A percentile compares a stretch with the other conserved stretches of the same genome.
phyloP scores from a whole-genome alignment of 2,113 vertebrate species.

The Centropus bengalensis region DNA sequence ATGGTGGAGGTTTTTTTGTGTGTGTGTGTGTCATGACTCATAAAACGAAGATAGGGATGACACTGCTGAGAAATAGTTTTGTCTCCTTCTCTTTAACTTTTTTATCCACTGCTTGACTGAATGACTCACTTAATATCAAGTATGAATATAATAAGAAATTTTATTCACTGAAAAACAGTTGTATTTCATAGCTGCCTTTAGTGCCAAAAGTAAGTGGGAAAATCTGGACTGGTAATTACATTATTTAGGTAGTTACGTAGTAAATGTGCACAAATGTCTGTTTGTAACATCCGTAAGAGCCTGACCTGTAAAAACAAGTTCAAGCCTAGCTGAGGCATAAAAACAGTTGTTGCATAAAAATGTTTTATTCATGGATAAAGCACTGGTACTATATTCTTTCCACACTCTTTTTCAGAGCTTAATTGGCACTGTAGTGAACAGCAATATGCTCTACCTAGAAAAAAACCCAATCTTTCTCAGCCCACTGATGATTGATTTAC shows the following conservation, averaged over 20 bases:
- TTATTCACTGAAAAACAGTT: neutral
- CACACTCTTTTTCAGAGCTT: neutral
- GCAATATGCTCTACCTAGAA: neutral
- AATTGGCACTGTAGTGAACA: neutral
- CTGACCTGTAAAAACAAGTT: neutral
- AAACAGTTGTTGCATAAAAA: neutral
- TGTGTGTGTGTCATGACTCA: slow-evolving; percentile 55
- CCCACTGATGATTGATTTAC: neutral
- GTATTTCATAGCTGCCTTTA: neutral
- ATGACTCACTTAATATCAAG: slow-evolving; percentile 66
- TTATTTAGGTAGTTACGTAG: neutral
- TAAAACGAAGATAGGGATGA: slow-evolving; percentile 8
- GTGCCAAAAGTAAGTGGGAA: neutral
- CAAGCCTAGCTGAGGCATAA: neutral
- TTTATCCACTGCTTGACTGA: slow-evolving; percentile 27
- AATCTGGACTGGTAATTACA: neutral
- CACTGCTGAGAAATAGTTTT: slow-evolving; percentile 22
- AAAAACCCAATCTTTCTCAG: neutral
- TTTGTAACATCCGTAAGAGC: neutral
- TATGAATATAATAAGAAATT: slow-evolving; percentile 47
- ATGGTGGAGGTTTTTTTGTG: neutral
- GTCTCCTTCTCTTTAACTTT: slow-evolving; percentile 8
- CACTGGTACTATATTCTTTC: neutral
- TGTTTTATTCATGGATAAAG: neutral
- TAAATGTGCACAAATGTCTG: neutral